A percentile compares a stretch with the other conserved stretches of the same genome.
These are phyloP conservation scores for Leucophenga maculata DNA, from an alignment of 2,888 invertebrate genomes.

Conservation along the genomic window DNA sequence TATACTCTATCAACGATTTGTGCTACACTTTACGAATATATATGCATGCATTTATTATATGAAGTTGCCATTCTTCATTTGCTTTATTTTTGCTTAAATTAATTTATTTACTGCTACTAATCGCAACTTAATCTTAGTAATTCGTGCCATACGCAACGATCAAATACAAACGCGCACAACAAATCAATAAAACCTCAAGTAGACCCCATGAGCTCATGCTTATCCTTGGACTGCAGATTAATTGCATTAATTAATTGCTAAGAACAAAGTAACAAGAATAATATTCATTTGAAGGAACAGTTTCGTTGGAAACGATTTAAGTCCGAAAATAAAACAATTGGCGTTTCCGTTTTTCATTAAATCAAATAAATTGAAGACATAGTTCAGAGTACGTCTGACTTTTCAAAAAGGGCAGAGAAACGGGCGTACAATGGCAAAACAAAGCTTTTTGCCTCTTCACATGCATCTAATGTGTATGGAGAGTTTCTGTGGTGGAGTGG, in stretches of 20 bases:
- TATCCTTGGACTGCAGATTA: constrained; percentile 65
- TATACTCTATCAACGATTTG: too few relatives aligned
- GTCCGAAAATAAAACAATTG: constrained; percentile 54
- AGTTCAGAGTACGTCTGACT: neutral
- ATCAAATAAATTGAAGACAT: constrained; percentile 33
- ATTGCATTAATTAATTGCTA: constrained; percentile 71
- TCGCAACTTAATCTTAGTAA: constrained; percentile 58
- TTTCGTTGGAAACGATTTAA: constrained; percentile 40
- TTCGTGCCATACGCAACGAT: constrained; percentile 45
- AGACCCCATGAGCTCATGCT: constrained; percentile 24
- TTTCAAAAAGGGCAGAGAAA: too few relatives aligned
- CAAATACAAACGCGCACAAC: constrained; percentile 60
- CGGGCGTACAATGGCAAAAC: too few relatives aligned
- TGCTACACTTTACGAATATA: too few relatives aligned
- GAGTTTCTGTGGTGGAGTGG: too few relatives aligned
- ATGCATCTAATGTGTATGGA: too few relatives aligned
- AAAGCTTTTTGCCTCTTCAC: neutral
- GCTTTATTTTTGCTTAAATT: constrained; percentile 39
- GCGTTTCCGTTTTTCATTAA: constrained; percentile 70
- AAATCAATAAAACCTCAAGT: constrained; percentile 55
- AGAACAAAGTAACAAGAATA: constrained; percentile 56
- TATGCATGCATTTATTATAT: too few relatives aligned
- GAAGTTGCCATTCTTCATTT: too few relatives aligned
- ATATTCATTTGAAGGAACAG: constrained; percentile 39
- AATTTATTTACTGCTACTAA: constrained; percentile 60